Base-by-base conservation (phyloP, 2,113 vertebrate genomes). In the Progne subis region DNA sequence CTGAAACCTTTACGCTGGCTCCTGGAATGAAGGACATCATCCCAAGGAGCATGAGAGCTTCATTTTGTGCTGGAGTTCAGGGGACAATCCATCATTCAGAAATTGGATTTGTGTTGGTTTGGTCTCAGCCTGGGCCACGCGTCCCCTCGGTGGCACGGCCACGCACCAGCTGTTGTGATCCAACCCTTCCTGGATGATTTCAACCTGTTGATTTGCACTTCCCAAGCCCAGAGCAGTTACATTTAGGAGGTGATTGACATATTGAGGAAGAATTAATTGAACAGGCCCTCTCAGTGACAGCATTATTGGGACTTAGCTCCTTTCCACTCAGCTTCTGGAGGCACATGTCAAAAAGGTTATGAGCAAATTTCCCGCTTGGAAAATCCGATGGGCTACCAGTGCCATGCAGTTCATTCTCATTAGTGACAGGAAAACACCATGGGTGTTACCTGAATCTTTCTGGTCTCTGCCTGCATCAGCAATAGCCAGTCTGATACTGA, bases 111-210 rank as follows among this genome's bases (percentile, higher is more conserved):
- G n/a, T 3, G 6, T 32, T 71, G 53, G 14, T 34, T 67, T 79
- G 57, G 29, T 75, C 52, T 89, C 56, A 47, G 44, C 52, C 47
- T 5, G 11, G 69, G 52, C 47, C 53, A 11, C 1, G 5, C 14
- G 19, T 69, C 28, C 64, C 47, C 67, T 68, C 2, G 0, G n/a
- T 5, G 4, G 7, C 0, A 0, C 6, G n/a, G 32, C 47, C 12
- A 1, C 23, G 64, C 52, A 17, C 28, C 1, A 1, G 28, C 69
- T 89, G 29, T 5, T 75, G 64, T 2, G 1, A 21, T 55, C 65
- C 18, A 2, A 18, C 60, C 78, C 69, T 75, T 91, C 57, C 61
- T 6, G 1, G 46, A 39, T 49, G 56, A n/a, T 60, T 82, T 52
- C 70, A 82, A 90, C 67, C 37, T 90, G 57, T 75, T 87, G 82